Base-by-base conservation (phyloP, 2,888 invertebrate genomes). In the Protodeltote pygarga region DNA sequence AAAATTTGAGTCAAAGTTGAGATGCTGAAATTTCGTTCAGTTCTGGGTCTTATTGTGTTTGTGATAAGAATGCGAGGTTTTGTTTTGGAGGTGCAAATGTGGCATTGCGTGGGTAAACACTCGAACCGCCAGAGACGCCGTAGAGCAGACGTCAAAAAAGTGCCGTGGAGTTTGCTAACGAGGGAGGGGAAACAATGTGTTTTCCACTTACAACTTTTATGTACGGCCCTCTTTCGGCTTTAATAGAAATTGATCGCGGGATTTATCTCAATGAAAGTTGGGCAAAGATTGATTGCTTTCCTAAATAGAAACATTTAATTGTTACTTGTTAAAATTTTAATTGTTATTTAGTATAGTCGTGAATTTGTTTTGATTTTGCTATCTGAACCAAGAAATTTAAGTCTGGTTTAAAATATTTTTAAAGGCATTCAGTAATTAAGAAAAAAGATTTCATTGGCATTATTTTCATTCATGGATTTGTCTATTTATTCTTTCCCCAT, bases 111-210 rank as follows among this genome's bases (percentile, higher is more conserved):
- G 71, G 71, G 73, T 73, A 80, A 82, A 79, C 78, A 82, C 81
- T 86, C 77, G 79, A 84, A 82, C 81, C 77, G 70, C 78, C 75
- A 66, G 83, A 83, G 81, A 82, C 81, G 85, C 73, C 79, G 83
- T 85, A 83, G 75, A 81, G 82, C 81, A 87, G 85, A 88, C 85
- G 89, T 85, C 87, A 86, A 87, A 88, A 89, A 89, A 87, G 83
- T 83, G 79, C 76, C 76, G 77, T 74, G 66, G 78, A 84, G 84
- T 81, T 85, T 81, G 76, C 83, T 89, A 89, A 88, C 89, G 88
- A 88, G 87, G 75, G 75, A 76, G 81, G 81, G 77, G 81, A 79
- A 79, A 77, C 79, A 78, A 77, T 80, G 77, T 84, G 75, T 80
- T 74, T 75, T 87, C 83, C 76, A 72, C 72, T 81, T 83, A 74